Percentiles rank a stretch among this genome's conserved stretches.
phyloP scores from a whole-genome alignment of 2,888 invertebrate genomes.

The Lasius fuliginosus region DNA sequence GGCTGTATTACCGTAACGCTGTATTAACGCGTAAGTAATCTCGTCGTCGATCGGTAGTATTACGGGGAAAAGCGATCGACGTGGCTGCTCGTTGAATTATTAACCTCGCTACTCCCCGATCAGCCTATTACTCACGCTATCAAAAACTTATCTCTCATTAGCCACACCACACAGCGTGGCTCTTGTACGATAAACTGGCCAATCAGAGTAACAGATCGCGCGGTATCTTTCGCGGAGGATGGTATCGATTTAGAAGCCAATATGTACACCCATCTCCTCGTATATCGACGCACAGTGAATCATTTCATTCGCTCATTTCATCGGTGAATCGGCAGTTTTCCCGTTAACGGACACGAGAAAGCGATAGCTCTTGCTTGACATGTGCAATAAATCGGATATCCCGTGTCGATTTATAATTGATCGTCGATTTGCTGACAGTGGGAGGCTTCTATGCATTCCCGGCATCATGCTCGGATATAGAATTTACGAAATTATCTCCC shows the following conservation, averaged over 20 bases:
- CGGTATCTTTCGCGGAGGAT: conserved; percentile 18
- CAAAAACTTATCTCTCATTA: conserved; percentile 71
- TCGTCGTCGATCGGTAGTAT: conserved; percentile 40
- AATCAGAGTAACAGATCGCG: conserved; percentile 56
- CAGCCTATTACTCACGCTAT: conserved; percentile 57
- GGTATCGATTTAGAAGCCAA: conserved; percentile 45
- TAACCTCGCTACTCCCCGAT: conserved; percentile 53
- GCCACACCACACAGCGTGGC: conserved; percentile 41
- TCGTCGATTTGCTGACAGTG: conserved; percentile 19
- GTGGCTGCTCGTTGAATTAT: conserved; percentile 58
- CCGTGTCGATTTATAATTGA: conserved; percentile 46
- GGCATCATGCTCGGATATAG: not conserved
- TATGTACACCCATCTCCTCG: not conserved
- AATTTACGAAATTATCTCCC: not conserved
- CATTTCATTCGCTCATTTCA: conserved; percentile 15
- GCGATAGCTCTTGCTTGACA: conserved; percentile 41
- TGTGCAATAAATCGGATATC: conserved; percentile 38
- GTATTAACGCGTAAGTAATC: conserved; percentile 37
- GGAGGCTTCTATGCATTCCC: conserved; percentile 11
- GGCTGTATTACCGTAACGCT: not conserved
- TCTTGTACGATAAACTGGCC: conserved; percentile 60
- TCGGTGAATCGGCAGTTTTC: conserved; percentile 16
- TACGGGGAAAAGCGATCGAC: conserved; percentile 48
- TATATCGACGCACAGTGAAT: conserved; percentile 12
- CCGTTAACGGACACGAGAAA: conserved; percentile 27